Evolutionary conservation across 2,797 vertebrate genomes (phyloP).

Genomic region (Crenichthys baileyi): DNA sequence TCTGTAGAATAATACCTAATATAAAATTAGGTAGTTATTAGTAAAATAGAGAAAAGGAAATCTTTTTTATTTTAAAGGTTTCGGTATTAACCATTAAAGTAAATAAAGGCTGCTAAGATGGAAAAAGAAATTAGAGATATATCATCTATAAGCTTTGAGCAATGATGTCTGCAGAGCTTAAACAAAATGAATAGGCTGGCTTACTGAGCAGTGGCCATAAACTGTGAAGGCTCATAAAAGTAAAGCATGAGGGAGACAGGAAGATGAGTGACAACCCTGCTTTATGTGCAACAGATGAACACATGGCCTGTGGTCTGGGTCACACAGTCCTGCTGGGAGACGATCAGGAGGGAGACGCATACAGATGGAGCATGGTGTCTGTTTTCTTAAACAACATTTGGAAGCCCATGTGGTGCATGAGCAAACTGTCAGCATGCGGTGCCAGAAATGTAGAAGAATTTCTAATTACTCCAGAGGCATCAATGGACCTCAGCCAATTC

Average conservation of each 20-base stretch:
- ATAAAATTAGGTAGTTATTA: too few relatives aligned
- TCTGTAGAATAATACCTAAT: too few relatives aligned
- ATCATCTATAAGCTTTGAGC: not conserved
- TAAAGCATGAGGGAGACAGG: not conserved
- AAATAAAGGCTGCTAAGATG: not conserved
- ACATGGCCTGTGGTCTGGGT: not conserved
- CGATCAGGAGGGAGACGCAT: not conserved
- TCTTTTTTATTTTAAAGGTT: not conserved
- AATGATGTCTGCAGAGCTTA: not conserved
- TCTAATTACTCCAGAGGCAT: not conserved
- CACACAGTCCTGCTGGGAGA: not conserved
- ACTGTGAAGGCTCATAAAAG: not conserved
- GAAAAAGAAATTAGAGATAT: not conserved
- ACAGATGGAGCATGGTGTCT: not conserved
- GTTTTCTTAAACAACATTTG: not conserved
- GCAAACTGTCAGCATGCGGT: not conserved
- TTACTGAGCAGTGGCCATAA: not conserved
- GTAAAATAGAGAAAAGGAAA: not conserved
- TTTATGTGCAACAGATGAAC: not conserved
- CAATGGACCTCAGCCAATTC: not conserved
- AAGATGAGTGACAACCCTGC: slow-evolving; percentile 1
- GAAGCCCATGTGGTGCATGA: not conserved
- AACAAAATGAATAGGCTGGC: not conserved
- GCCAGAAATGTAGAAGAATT: not conserved
- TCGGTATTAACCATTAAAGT: not conserved